phyloP scores from a whole-genome alignment of 35 echinoderm and acorn worm species.

The Hemicentrotus pulcherrimus region DNA sequence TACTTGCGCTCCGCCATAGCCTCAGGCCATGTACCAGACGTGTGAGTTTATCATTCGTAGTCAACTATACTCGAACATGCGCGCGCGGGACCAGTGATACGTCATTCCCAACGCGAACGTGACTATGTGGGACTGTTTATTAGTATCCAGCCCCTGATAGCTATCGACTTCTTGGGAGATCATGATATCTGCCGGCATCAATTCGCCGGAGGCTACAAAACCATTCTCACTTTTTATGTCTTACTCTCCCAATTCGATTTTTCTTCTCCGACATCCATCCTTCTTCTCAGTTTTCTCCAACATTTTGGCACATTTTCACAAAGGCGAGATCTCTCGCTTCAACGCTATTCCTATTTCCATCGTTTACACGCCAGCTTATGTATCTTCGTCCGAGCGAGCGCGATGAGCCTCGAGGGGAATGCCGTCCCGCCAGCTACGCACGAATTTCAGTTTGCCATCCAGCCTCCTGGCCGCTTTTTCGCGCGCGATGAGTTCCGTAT shows the following conservation, averaged over 20 bases:
- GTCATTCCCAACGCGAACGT: slow-evolving; percentile 25
- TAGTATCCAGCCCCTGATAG: slow-evolving; percentile 8
- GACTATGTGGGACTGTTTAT: slow-evolving; percentile 33
- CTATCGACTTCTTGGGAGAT: slow-evolving; percentile 11
- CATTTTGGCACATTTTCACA: slow-evolving; percentile 45
- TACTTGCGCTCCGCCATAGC: not conserved
- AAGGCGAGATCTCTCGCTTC: slow-evolving; percentile 26
- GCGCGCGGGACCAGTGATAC: not conserved
- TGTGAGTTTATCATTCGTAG: not conserved
- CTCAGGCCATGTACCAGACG: not conserved
- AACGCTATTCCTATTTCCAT: not conserved
- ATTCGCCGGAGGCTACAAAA: slow-evolving; percentile 8
- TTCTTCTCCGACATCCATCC: not conserved
- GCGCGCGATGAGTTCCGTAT: not conserved
- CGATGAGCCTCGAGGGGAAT: not conserved
- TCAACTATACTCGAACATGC: not conserved
- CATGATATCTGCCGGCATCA: slow-evolving; percentile 11
- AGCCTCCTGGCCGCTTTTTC: slow-evolving; percentile 40
- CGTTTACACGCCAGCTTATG: slow-evolving; percentile 26
- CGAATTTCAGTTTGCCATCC: slow-evolving; percentile 43
- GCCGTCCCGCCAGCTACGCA: slow-evolving; percentile 26
- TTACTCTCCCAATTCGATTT: not conserved
- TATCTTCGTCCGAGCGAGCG: not conserved
- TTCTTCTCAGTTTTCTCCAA: not conserved
- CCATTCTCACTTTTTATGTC: not conserved